Percentiles rank a stretch among this genome's conserved stretches.
phyloP scores from a whole-genome alignment of 2,888 invertebrate genomes.

The Drosophila antonietae region DNA sequence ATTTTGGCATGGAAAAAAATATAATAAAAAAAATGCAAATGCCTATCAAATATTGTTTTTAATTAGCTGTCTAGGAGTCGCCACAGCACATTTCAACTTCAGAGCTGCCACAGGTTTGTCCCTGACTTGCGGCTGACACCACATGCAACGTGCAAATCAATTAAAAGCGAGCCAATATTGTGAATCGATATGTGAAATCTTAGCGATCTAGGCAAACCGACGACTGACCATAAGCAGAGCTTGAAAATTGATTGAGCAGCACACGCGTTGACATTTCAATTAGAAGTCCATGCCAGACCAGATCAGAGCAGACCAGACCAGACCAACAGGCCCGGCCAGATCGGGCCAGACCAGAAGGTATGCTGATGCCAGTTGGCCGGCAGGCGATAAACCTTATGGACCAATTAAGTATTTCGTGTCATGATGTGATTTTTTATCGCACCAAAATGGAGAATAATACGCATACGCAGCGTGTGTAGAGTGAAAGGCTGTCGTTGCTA shows the following conservation, averaged over 20 bases:
- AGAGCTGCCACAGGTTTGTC: conserved; percentile 53
- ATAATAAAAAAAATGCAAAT: conserved; percentile 1
- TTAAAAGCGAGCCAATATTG: conserved; percentile 49
- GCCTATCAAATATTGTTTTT: conserved; percentile 42
- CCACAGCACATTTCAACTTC: conserved; percentile 58
- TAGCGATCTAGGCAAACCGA: conserved; percentile 48
- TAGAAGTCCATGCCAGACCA: conserved; percentile 55
- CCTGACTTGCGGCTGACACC: conserved; percentile 71
- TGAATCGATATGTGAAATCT: conserved; percentile 54
- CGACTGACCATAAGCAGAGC: conserved; percentile 41
- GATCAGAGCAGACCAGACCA: background rate
- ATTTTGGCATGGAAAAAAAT: conserved; percentile 9
- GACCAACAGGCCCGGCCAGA: background rate
- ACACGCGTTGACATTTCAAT: conserved; percentile 76
- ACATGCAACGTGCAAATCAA: conserved; percentile 63
- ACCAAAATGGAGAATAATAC: conserved; percentile 45
- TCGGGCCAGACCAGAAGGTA: conserved; percentile 39
- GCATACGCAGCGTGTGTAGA: conserved; percentile 43
- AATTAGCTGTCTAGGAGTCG: conserved; percentile 48
- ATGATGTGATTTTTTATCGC: conserved; percentile 62
- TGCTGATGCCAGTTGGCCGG: conserved; percentile 52
- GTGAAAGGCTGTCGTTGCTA: conserved; percentile 63
- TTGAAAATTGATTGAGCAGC: conserved; percentile 73
- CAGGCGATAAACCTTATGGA: conserved; percentile 59
- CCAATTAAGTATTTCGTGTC: conserved; percentile 65